phyloP scores from a whole-genome alignment of 2,113 vertebrate species.

The Pachycephala philippinensis region DNA sequence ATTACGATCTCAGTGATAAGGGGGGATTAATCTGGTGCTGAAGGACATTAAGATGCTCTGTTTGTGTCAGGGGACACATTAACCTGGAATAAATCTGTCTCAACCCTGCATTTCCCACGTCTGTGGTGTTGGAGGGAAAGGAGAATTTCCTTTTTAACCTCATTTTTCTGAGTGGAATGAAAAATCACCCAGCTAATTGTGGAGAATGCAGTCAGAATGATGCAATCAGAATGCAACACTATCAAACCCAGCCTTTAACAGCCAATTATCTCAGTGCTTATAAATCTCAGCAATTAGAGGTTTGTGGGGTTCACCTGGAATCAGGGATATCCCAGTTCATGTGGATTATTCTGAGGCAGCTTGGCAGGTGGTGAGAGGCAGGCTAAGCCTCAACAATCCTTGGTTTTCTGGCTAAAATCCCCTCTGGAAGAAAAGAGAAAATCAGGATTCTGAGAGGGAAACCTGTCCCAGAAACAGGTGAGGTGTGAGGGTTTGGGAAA shows the following conservation, averaged over 20 bases:
- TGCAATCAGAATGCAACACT: neutral
- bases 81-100: neutral
- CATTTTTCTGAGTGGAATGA: neutral
- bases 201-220: neutral
- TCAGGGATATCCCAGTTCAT: neutral
- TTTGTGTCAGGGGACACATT: neutral
- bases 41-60: fast-evolving
- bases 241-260: neutral
- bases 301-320: neutral
- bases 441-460: neutral
- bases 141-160: neutral
- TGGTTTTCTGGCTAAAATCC: neutral
- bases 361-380: neutral
- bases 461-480: neutral
- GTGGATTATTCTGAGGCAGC: neutral
- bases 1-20: neutral
- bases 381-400: neutral
- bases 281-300: neutral
- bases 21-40: neutral
- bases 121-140: neutral
- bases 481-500: neutral
- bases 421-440: neutral
- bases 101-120: fast-evolving
- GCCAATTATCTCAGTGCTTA: neutral
- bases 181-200: neutral